These are phyloP conservation scores for Lycopodina hypogea DNA, from an alignment of 37 sponge, comb jelly and placozoan species.

Conservation along the genomic window DNA sequence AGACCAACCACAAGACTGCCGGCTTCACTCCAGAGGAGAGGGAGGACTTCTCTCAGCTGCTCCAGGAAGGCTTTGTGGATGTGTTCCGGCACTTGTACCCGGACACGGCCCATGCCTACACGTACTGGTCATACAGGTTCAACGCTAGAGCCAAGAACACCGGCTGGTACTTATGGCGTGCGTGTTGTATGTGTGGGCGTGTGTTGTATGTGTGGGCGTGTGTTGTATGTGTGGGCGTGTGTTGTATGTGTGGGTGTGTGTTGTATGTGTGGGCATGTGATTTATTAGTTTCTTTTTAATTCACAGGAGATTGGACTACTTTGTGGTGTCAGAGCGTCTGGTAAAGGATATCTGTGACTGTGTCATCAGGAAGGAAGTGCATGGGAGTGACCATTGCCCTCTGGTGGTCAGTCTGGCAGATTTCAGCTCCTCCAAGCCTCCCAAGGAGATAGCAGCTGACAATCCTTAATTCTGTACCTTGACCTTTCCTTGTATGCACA, in stretches of 20 bases:
- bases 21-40: slow-evolving; percentile 93
- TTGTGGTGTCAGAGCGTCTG: slow-evolving; percentile 76
- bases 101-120: slow-evolving; percentile 73
- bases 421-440: neutral
- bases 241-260: no score
- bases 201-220: no score
- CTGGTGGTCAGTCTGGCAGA: slow-evolving; percentile 53
- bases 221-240: no score
- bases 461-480: neutral
- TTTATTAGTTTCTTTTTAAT: neutral
- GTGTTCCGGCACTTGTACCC: slow-evolving; percentile 90
- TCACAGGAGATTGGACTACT: slow-evolving; percentile 90
- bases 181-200: no score
- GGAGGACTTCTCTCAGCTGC: slow-evolving; percentile 72
- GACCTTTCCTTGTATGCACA: no score
- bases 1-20: slow-evolving; percentile 74
- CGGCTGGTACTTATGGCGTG: slow-evolving; percentile 68
- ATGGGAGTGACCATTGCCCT: slow-evolving; percentile 97
- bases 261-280: no score
- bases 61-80: slow-evolving; percentile 82
- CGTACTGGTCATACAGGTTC: slow-evolving; percentile 89
- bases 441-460: neutral
- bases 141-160: slow-evolving; percentile 76
- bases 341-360: slow-evolving; percentile 62
- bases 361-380: slow-evolving; percentile 65